Evolutionary conservation across 2,888 invertebrate species (phyloP).

Genomic region (Drepanosiphum platanoidis): DNA sequence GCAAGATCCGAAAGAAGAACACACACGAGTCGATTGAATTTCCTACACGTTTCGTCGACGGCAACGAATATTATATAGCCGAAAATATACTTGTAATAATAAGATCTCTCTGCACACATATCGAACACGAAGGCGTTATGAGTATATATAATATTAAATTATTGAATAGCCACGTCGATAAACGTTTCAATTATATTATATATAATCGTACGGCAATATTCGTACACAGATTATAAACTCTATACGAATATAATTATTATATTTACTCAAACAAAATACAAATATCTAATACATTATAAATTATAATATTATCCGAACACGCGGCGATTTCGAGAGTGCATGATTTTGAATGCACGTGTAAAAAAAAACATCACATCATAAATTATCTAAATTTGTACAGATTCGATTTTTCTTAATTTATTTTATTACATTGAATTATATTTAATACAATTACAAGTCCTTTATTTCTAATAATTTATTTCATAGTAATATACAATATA

Average conservation of each 20-base stretch:
- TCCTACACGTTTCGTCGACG: slow-evolving; percentile 33
- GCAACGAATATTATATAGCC: slow-evolving; percentile 48
- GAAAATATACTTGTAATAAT: slow-evolving; percentile 12
- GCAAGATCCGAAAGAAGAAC: not conserved
- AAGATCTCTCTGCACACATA: not conserved
- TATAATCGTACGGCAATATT: no score
- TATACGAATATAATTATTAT: no score
- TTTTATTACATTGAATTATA: slow-evolving; percentile 24
- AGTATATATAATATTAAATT: not conserved
- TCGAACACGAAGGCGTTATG: not conserved
- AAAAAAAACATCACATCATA: not conserved
- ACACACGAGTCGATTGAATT: slow-evolving; percentile 27
- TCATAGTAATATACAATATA: not conserved
- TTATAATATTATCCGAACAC: not conserved
- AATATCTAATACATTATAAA: not conserved
- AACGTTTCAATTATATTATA: not conserved
- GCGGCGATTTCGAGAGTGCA: slow-evolving; percentile 26
- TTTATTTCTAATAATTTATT: slow-evolving; percentile 44
- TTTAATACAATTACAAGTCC: not conserved
- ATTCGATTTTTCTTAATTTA: slow-evolving; percentile 40
- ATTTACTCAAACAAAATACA: not conserved
- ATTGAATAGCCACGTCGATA: not conserved
- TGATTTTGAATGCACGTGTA: slow-evolving; percentile 20
- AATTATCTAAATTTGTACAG: slow-evolving; percentile 5
- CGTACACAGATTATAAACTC: not conserved